A percentile compares a stretch with the other conserved stretches of the same genome.
These are phyloP conservation scores for Peromyscus nudipes DNA, from an alignment of 2,797 vertebrate species.

Conservation along the genomic window DNA sequence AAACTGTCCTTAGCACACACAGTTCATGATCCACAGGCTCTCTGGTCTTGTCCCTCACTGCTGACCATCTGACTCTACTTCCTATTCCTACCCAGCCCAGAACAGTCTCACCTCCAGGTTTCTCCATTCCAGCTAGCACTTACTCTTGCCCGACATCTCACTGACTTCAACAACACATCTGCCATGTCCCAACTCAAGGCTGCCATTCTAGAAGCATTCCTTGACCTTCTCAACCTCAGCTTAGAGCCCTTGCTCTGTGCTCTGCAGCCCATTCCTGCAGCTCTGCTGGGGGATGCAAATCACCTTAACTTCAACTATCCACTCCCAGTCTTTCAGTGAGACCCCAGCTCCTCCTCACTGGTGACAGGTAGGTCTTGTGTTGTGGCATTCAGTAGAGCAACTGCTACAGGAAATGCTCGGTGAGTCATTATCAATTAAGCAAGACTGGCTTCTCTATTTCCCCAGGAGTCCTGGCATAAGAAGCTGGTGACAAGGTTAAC, in stretches of 20 bases:
- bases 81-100: background rate
- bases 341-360: background rate
- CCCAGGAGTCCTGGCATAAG: rapidly evolving
- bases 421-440: background rate
- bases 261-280: background rate
- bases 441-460: background rate
- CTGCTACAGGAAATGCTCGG: background rate
- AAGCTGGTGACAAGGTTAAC: background rate
- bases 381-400: background rate
- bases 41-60: background rate
- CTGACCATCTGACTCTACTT: background rate
- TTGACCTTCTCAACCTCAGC: background rate
- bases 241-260: background rate
- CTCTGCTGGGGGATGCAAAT: background rate
- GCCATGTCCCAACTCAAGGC: background rate
- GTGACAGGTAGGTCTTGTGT: background rate
- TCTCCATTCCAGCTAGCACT: background rate
- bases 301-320: no score
- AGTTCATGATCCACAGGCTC: rapidly evolving
- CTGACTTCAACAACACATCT: background rate
- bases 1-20: no score
- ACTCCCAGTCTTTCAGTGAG: rapidly evolving
- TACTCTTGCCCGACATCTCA: background rate
- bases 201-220: background rate
- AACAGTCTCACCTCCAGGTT: background rate